Evolutionary conservation across 2,113 vertebrate species (phyloP).

Genomic region (Sisor rabdophorus): DNA sequence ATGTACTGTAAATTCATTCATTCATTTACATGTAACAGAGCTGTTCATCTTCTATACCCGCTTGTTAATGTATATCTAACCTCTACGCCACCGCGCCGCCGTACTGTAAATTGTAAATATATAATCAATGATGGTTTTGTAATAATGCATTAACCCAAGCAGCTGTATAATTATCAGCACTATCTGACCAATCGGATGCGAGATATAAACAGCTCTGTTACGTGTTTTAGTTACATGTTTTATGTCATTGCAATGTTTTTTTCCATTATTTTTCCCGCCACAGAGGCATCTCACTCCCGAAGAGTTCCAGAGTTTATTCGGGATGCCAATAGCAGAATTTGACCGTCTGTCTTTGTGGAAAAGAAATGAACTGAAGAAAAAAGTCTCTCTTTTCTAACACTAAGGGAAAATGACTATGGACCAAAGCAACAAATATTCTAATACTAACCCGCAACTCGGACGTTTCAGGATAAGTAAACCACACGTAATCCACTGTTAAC

Average conservation of each 20-base stretch:
- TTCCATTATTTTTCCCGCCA: background rate
- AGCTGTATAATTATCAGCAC: background rate
- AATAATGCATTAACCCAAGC: too few species aligned
- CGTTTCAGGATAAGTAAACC: slow-evolving; percentile 30
- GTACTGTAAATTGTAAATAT: too few species aligned
- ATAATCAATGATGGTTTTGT: too few species aligned
- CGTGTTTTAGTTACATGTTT: background rate
- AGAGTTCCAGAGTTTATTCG: slow-evolving; percentile 79
- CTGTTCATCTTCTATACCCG: too few species aligned
- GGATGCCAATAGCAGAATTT: slow-evolving; percentile 83
- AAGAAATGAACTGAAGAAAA: slow-evolving; percentile 93
- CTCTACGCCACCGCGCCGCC: too few species aligned
- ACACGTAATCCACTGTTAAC: slow-evolving; percentile 13
- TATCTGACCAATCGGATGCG: background rate
- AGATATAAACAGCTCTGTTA: background rate
- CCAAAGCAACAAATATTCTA: slow-evolving; percentile 22
- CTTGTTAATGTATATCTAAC: too few species aligned
- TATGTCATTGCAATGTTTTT: background rate
- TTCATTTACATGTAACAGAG: too few species aligned
- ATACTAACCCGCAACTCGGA: slow-evolving; percentile 37
- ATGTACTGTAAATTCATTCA: too few species aligned
- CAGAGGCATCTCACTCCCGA: slow-evolving; percentile 83
- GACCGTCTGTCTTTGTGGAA: slow-evolving; percentile 88
- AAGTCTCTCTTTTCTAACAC: slow-evolving; percentile 84
- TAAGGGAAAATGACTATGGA: slow-evolving; percentile 38